Base-by-base conservation (phyloP, 2,797 vertebrate genomes). In the Nasua narica region DNA sequence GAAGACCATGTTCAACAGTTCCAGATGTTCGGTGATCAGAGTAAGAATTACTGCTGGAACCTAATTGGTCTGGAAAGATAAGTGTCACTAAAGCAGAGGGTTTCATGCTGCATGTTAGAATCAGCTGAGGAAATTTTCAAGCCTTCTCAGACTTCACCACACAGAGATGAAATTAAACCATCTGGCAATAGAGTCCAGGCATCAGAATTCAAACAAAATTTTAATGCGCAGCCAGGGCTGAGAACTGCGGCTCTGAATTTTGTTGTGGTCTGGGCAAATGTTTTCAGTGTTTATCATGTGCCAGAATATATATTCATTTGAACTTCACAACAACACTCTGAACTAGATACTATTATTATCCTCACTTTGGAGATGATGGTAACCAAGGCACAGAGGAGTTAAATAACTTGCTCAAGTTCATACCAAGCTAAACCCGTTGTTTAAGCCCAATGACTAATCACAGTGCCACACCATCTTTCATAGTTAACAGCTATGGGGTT, bases 31-130 rank as follows among this genome's bases (percentile, higher is more conserved):
- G 35, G 25, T 65, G 37, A 89, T 90, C 46, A 70, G 40, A 60
- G 13, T 25, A 93, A 65, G 43, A 96, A 82, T 86, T 58, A 69
- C 23, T 58, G 37, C 7, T 12, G 29, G 79, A 86, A 25, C 90
- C 98, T 97, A 48, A 70, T 9, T 46, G 21, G 81, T 82, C 85
- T 97, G 43, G 52, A 85, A 81, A 56, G n/a, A n/a, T n/a, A 88
- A 88, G 15, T 65, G 50, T 76, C 78, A 69, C 48, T 85, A 62
- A 89, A 76, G 18, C 7, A n/a, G 69, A 35, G 58, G 5, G 23
- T 58, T 32, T 15, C 48, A 60, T 90, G 70, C 19, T 74, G 40
- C 25, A 77, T 25, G 16, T 67, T 87, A n/a, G 21, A 72, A 90
- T 82, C 15, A 95, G 46, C 37, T 74, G 62, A 69, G 35, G n/a